Base-by-base conservation (phyloP, 2,888 invertebrate species). In the Acutogordius australiensis region DNA sequence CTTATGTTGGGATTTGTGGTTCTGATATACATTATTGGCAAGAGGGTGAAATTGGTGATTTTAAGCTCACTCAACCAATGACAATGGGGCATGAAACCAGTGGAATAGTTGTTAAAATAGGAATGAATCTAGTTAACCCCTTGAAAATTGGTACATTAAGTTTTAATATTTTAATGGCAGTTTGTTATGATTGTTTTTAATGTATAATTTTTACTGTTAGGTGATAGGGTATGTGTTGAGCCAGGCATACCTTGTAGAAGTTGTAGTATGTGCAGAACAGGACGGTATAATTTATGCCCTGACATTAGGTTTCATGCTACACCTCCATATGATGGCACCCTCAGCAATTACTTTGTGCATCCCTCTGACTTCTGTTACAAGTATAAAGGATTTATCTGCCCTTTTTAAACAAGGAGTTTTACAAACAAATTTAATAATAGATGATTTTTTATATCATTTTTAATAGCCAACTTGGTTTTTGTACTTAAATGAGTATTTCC, bases 1-100 rank as follows among this genome's bases (percentile, higher is more conserved):
- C 81, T 68, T 80, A 80, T 64, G 86, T 91, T 57, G 91, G 91
- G n/a, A 91, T 94, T 67, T 94, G 91, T 70, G 91, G 91, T 0
- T 76, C 76, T 26, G 91, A 94, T 72, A 84, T 94, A 2, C 88
- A 88, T 72, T 91, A 90, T 73, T 78, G 84, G 73, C 79, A 79
- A 37, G 73, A 79, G 63, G 91, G 90, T 8, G 71, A 77, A 23
- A 88, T 88, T 68, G 90, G 85, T 0, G 78, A 81, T 68, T 90
- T 88, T 69, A 74, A 87, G 30, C 77, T 91, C 0, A 77, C 78
- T 62, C 77, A 79, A 59, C 91, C 91, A 4, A 87, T 91, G 87
- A 77, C 90, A 30, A 81, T 91, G 68, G 91, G 91, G 0, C 91
- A 94, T 68, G 94, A 94, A 72, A 81, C 88, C 0, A 71, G 73